Percentiles rank a stretch among this genome's conserved stretches.
phyloP scores from a whole-genome alignment of 1,140 invertebrate genomes.

The Lucilia sericata region DNA sequence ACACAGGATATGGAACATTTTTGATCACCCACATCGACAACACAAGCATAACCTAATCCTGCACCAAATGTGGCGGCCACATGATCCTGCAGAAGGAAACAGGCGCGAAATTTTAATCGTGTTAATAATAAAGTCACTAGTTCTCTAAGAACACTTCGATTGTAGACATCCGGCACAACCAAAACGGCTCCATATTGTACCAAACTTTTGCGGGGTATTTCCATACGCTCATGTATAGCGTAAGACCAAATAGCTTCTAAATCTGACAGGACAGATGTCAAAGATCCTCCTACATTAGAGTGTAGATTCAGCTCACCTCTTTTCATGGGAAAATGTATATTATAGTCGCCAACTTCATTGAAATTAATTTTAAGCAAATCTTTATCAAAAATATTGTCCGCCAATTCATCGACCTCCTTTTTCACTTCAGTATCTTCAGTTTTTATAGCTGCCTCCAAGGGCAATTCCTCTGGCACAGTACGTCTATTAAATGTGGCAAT shows the following conservation, averaged over 20 bases:
- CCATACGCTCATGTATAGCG: conserved; percentile 80
- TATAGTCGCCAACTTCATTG: conserved; percentile 80
- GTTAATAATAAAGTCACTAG: conserved; percentile 84
- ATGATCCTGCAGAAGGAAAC: conserved; percentile 87
- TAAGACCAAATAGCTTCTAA: conserved; percentile 89
- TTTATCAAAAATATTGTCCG: conserved; percentile 66
- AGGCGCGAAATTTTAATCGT: conserved; percentile 89
- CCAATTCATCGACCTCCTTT: conserved; percentile 78
- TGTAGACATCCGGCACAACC: conserved; percentile 92
- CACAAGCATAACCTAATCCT: conserved; percentile 91
- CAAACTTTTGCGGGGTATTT: conserved; percentile 74
- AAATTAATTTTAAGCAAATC: conserved; percentile 74
- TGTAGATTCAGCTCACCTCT: conserved; percentile 91
- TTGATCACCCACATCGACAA: conserved; percentile 95
- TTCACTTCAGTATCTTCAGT: conserved; percentile 58
- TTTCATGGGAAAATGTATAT: conserved; percentile 90
- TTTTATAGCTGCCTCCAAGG: conserved; percentile 62
- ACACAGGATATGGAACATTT: conserved; percentile 96
- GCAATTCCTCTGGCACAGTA: conserved; percentile 75
- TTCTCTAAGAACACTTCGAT: conserved; percentile 87
- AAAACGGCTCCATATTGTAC: conserved; percentile 88
- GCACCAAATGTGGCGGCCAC: conserved; percentile 95
- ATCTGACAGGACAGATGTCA: conserved; percentile 85
- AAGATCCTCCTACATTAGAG: conserved; percentile 82
- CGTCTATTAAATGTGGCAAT: conserved; percentile 86